Evolutionary conservation across 1,140 invertebrate species (phyloP), one percentile per base, ranked within the genome.

Genomic region (Neotoxoptera formosana): DNA sequence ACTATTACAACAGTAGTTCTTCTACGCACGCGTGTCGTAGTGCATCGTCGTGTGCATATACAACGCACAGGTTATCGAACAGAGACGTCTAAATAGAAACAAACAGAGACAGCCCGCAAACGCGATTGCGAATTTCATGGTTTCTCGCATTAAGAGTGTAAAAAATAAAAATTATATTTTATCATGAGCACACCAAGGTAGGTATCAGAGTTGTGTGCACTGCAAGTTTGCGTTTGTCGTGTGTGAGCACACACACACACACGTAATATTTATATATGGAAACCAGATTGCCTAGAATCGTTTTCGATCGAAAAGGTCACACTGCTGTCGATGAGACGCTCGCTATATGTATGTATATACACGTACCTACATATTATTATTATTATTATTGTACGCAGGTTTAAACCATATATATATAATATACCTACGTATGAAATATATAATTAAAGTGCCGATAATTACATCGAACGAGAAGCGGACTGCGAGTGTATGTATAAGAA

Each of bases 221-320:
- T n/a, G n/a, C 41, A 67, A 30, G 41, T 91, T 45, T 67, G 14
- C 76, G 8, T 67, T 67, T 91, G 56, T 47, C 48, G 51, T 45
- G 53, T 91, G 41, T n/a, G n/a, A n/a, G n/a, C n/a, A n/a, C n/a
- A n/a, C 11, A 23, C 21, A 60, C n/a, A 47, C 45, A 41, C 6
- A 34, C 23, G 21, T 36, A 56, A 90, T 91, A n/a, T n/a, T n/a
- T n/a, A 48, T 51, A 83, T 81, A 83, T 84, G 76, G 67, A 92
- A 92, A 92, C 91, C 91, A 84, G 91, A 92, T 92, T 83, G 76
- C 91, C 91, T 92, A 92, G 67, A 92, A 92, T 83, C 67, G 60
- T 81, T 47, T 51, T 76, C 90, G 21, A 92, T 81, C 88, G 20
- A 92, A 92, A 92, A 92, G 91, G 91, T 92, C n/a, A 92, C 45